These are phyloP conservation scores for Triplophysa rosa DNA, from an alignment of 2,113 vertebrate genomes.

Conservation along the genomic window DNA sequence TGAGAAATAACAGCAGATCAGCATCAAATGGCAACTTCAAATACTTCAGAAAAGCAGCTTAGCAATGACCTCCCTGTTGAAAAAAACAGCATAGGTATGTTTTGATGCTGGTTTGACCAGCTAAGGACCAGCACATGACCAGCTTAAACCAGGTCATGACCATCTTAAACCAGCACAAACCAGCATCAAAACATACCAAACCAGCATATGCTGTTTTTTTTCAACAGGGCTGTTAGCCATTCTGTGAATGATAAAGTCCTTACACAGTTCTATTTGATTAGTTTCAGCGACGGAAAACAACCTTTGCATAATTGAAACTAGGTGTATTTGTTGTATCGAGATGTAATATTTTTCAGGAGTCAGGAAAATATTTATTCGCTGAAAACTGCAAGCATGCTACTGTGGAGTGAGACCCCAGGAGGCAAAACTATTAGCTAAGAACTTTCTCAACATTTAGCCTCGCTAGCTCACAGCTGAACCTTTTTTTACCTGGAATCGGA, in stretches of 20 bases:
- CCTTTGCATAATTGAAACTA: neutral
- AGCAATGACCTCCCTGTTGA: neutral
- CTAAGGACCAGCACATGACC: too few species aligned
- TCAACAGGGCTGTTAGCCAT: neutral
- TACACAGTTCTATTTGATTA: too few species aligned
- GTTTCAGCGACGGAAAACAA: neutral
- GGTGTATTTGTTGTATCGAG: neutral
- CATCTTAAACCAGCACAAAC: too few species aligned
- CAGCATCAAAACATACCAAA: too few species aligned
- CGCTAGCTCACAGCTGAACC: conserved; percentile 27
- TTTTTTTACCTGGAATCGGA: conserved; percentile 36
- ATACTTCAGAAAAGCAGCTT: neutral
- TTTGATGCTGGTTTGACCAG: too few species aligned
- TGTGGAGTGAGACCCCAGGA: conserved; percentile 35
- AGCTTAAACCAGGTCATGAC: too few species aligned
- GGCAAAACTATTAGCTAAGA: conserved; percentile 43
- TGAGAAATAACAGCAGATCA: too few species aligned
- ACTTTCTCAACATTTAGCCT: conserved; percentile 39
- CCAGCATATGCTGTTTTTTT: too few species aligned
- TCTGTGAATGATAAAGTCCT: neutral
- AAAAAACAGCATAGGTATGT: too few species aligned
- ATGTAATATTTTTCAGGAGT: conserved; percentile 24
- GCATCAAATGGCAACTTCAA: neutral
- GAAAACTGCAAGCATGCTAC: conserved; percentile 36
- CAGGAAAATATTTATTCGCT: conserved; percentile 55